These are phyloP conservation scores for Marmota monax DNA, from an alignment of 2,113 vertebrate genomes.

Conservation along the genomic window DNA sequence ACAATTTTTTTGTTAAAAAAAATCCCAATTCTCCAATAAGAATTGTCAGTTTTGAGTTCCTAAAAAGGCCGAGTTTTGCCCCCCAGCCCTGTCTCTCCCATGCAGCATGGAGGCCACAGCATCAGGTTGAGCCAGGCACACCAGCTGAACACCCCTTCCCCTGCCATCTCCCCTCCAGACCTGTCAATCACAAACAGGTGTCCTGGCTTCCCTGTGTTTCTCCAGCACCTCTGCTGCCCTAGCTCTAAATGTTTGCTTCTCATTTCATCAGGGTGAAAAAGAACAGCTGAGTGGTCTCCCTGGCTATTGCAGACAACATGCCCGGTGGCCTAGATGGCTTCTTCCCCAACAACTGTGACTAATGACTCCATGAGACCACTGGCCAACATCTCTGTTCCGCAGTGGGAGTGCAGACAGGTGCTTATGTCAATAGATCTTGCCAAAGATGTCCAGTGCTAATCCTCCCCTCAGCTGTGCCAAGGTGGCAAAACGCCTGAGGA, in stretches of 20 bases:
- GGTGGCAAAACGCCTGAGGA: background rate
- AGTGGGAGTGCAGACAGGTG: background rate
- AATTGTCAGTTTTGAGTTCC: background rate
- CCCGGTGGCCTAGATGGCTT: background rate
- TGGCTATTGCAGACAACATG: background rate
- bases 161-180: background rate
- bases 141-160: background rate
- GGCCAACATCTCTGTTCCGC: background rate
- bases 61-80: background rate
- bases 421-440: background rate
- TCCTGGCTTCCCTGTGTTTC: background rate
- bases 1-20: too few relatives aligned
- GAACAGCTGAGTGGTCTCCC: background rate
- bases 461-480: background rate
- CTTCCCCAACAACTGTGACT: background rate
- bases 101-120: background rate
- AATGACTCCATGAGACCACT: background rate
- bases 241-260: background rate
- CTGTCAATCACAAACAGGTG: background rate
- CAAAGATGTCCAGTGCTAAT: background rate
- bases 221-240: background rate
- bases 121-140: background rate
- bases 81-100: background rate
- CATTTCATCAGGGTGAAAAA: background rate
- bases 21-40: background rate